phyloP scores from a whole-genome alignment of 1,140 invertebrate species.

The Pantala flavescens region DNA sequence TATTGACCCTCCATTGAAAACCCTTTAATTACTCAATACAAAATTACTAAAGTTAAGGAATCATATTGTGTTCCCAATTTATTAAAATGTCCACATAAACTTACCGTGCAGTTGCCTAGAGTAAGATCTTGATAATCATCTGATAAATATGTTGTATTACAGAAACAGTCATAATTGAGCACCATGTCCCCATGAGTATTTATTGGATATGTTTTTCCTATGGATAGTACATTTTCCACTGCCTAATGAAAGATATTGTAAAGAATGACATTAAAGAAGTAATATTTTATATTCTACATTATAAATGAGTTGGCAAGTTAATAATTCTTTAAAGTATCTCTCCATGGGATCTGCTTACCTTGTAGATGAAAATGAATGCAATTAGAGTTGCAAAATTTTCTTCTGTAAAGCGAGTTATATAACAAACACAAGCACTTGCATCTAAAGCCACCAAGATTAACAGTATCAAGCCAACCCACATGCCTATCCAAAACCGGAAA shows the following conservation, averaged over 20 bases:
- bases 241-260: slow-evolving; percentile 43
- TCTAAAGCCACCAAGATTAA: slow-evolving; percentile 87
- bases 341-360: slow-evolving; percentile 47
- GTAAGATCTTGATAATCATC: neutral
- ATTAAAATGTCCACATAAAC: neutral
- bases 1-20: no score
- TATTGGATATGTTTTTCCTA: slow-evolving; percentile 70
- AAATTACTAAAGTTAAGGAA: no score
- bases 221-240: slow-evolving; percentile 71
- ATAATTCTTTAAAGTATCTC: no score
- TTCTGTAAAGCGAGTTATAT: slow-evolving; percentile 97
- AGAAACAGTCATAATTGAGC: slow-evolving; percentile 54
- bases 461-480: slow-evolving; percentile 83
- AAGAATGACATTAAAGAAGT: neutral
- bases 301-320: no score
- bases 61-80: no score
- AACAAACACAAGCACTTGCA: slow-evolving; percentile 95
- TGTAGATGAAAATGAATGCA: slow-evolving; percentile 97
- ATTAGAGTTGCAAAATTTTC: slow-evolving; percentile 98
- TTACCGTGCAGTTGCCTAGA: neutral
- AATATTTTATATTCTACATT: no score
- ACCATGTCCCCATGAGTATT: slow-evolving; percentile 45
- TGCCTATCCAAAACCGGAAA: slow-evolving; percentile 89
- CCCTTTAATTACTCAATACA: no score
- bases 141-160: slow-evolving; percentile 30